Evolutionary conservation across 2,113 vertebrate species (phyloP).

Genomic region (Nycticebus coucang): DNA sequence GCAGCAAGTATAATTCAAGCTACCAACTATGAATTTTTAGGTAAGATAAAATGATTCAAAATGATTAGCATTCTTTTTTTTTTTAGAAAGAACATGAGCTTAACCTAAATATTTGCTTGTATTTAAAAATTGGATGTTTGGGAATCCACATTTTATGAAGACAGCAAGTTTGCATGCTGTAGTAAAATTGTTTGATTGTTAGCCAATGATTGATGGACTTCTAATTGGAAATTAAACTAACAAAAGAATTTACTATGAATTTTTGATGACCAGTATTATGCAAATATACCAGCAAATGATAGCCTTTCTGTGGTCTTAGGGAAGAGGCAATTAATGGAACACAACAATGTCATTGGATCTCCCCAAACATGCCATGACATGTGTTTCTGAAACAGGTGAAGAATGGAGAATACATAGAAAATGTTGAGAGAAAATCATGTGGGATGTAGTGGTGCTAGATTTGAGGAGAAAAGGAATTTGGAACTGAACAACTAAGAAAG

Average conservation of each 20-base stretch:
- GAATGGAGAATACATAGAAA: not conserved
- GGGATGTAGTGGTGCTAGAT: not conserved
- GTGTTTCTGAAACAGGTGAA: not conserved
- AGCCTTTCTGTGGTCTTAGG: not conserved
- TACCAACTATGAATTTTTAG: not conserved
- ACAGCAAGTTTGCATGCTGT: not conserved
- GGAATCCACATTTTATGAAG: not conserved
- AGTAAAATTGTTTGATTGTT: not conserved
- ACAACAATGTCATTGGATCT: not conserved
- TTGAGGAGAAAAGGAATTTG: not conserved
- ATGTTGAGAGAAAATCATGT: not conserved
- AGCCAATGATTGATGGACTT: not conserved
- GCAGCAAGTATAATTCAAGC: not conserved
- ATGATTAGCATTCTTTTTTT: not conserved
- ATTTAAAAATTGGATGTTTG: not conserved
- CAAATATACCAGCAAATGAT: not conserved
- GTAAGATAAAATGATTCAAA: not conserved
- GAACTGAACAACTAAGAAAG: not conserved
- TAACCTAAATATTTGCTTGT: not conserved
- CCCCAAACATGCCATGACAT: not conserved
- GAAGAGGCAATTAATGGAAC: not conserved
- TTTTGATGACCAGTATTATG: not conserved
- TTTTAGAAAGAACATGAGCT: not conserved
- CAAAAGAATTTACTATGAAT: not conserved
- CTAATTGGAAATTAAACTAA: not conserved